phyloP scores from a whole-genome alignment of 1,140 invertebrate genomes.

The Lucilia sericata region DNA sequence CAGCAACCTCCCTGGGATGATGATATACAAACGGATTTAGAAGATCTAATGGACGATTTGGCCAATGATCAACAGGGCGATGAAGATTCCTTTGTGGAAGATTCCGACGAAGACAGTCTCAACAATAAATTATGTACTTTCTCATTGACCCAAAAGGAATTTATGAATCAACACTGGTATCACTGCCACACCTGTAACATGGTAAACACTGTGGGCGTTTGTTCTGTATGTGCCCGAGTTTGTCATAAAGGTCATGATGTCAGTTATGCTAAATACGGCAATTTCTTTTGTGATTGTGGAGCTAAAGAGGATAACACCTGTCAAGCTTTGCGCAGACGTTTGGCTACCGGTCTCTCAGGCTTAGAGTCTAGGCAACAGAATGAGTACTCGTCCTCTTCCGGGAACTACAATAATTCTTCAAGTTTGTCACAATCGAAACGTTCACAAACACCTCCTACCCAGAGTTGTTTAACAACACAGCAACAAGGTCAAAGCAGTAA shows the following conservation, averaged over 20 bases:
- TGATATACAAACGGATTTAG: conserved; percentile 79
- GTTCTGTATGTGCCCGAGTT: conserved; percentile 95
- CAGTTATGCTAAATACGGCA: conserved; percentile 97
- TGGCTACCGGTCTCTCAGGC: conserved; percentile 39
- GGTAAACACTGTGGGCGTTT: conserved; percentile 97
- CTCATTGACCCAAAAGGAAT: conserved; percentile 96
- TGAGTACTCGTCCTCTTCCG: conserved; percentile 47
- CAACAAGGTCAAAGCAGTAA: not conserved
- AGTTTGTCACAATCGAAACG: conserved; percentile 26
- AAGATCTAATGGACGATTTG: conserved; percentile 76
- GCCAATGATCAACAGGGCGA: conserved; percentile 81
- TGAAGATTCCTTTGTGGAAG: conserved; percentile 91
- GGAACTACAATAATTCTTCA: conserved; percentile 29
- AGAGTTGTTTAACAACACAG: conserved; percentile 51
- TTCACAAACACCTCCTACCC: conserved; percentile 46
- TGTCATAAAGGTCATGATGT: conserved; percentile 97
- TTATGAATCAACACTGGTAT: conserved; percentile 98
- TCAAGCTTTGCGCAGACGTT: conserved; percentile 59
- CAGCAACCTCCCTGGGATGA: conserved; percentile 83
- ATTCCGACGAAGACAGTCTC: conserved; percentile 95
- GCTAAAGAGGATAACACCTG: conserved; percentile 89
- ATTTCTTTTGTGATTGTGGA: conserved; percentile 99
- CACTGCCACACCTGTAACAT: conserved; percentile 98
- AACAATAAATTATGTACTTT: conserved; percentile 97
- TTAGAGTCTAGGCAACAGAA: conserved; percentile 35